Conservation (phyloP, 2,797 vertebrate species). For the Xyrichtys novacula region DNA sequence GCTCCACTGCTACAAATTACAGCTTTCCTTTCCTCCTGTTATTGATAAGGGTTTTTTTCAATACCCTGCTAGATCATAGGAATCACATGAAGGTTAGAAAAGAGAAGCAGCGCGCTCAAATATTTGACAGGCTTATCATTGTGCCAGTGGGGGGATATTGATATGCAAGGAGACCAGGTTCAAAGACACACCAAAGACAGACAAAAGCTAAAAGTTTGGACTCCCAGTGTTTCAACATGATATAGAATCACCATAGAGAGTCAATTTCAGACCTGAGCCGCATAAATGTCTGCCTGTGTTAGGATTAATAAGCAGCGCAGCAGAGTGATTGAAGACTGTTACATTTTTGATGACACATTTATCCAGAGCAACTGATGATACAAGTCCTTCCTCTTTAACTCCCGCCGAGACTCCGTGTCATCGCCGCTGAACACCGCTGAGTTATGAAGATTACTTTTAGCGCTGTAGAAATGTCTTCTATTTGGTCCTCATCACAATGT, state of each 20-base stretch:
- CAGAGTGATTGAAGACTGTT: conserved; percentile 34
- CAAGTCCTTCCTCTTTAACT: conserved; percentile 18
- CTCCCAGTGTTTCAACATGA: conserved; percentile 2
- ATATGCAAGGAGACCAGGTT: conserved; percentile 25
- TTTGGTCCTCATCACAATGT: background rate
- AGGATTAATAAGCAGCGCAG: conserved; percentile 42
- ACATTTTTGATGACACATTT: conserved; percentile 41
- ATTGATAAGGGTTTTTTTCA: conserved; percentile 19
- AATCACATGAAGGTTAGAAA: conserved; percentile 27
- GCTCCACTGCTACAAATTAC: conserved; percentile 32
- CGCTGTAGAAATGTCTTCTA: background rate
- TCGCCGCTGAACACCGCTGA: background rate
- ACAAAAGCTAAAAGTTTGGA: conserved; percentile 20
- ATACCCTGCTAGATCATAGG: conserved; percentile 22
- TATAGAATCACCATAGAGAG: conserved; percentile 14
- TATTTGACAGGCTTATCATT: conserved; percentile 21
- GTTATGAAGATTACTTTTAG: conserved; percentile 16
- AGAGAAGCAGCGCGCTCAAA: conserved; percentile 4
- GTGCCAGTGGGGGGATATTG: conserved; percentile 28
- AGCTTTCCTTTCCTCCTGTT: conserved; percentile 19
- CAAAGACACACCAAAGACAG: conserved; percentile 57
- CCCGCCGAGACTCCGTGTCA: conserved; percentile 5
- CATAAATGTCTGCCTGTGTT: conserved; percentile 12
- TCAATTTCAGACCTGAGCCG: conserved; percentile 17
- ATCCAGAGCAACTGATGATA: conserved; percentile 25